A percentile compares a stretch with the other conserved stretches of the same genome.
phyloP scores from a whole-genome alignment of 2,888 invertebrate genomes.

The Acronicta alni region DNA sequence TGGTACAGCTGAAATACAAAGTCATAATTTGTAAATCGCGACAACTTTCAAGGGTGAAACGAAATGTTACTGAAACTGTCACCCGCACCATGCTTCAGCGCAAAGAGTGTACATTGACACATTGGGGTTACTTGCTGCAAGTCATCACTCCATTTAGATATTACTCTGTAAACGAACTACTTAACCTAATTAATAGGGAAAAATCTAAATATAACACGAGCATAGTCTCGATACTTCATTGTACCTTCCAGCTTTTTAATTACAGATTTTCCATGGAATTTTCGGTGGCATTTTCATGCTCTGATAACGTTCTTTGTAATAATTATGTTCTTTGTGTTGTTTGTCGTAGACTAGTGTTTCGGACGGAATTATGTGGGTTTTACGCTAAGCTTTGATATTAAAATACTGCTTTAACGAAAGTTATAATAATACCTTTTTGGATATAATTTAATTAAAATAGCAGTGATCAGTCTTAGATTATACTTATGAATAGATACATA shows the following conservation, averaged over 20 bases:
- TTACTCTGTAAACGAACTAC: constrained; percentile 70
- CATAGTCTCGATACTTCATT: constrained; percentile 29
- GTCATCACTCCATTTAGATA: constrained; percentile 32
- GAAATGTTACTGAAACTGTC: no score
- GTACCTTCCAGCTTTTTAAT: constrained; percentile 4
- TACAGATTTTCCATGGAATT: not conserved
- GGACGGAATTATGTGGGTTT: not conserved
- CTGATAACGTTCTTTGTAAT: not conserved
- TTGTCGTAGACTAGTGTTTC: not conserved
- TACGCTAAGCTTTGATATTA: not conserved
- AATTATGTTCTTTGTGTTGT: no score
- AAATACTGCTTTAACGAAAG: not conserved
- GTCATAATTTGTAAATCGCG: no score
- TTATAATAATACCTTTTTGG: no score
- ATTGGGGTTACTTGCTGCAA: no score
- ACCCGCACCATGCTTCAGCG: no score
- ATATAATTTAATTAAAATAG: not conserved
- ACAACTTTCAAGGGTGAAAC: no score
- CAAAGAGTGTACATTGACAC: no score
- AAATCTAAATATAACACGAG: constrained; percentile 61
- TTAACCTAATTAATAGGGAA: constrained; percentile 81
- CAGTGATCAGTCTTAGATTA: no score
- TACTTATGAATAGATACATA: no score
- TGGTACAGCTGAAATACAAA: no score
- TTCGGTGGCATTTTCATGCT: not conserved